These are phyloP conservation scores for Torymus auratus DNA, from an alignment of 2,888 invertebrate species.

Conservation along the genomic window DNA sequence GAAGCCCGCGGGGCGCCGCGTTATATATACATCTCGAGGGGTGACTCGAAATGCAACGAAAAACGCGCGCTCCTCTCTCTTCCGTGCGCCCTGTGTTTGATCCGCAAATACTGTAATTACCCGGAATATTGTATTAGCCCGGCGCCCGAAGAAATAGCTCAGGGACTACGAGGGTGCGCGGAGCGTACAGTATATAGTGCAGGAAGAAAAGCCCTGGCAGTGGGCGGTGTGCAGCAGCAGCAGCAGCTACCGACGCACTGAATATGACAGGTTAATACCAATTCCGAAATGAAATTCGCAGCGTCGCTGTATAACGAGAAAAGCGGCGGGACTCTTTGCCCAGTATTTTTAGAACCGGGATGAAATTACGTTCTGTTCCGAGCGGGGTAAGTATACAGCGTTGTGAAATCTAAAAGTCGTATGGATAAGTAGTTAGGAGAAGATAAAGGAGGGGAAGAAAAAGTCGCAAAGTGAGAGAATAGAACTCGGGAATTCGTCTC, in stretches of 20 bases:
- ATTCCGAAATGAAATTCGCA: conserved; percentile 27
- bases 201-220: too few relatives aligned
- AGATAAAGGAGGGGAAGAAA: too few relatives aligned
- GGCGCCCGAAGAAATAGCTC: conserved; percentile 26
- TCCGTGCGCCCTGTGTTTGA: conserved; percentile 72
- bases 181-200: too few relatives aligned
- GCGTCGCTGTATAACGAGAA: neutral
- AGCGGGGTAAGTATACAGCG: neutral
- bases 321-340: neutral
- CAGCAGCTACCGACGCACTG: neutral
- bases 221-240: too few relatives aligned
- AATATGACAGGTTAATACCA: conserved; percentile 42
- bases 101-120: conserved; percentile 77
- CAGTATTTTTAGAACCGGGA: neutral
- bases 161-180: neutral
- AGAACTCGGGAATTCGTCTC: too few relatives aligned
- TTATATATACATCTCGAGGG: neutral
- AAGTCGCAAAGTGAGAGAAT: too few relatives aligned
- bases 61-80: conserved; percentile 6
- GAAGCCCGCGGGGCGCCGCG: conserved; percentile 30
- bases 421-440: too few relatives aligned
- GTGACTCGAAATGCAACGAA: conserved; percentile 58
- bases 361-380: neutral
- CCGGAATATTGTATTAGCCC: conserved; percentile 76
- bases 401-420: too few relatives aligned